A percentile compares a stretch with the other conserved stretches of the same genome.
phyloP scores from a whole-genome alignment of 2,797 vertebrate genomes.

The Echeneis naucrates region DNA sequence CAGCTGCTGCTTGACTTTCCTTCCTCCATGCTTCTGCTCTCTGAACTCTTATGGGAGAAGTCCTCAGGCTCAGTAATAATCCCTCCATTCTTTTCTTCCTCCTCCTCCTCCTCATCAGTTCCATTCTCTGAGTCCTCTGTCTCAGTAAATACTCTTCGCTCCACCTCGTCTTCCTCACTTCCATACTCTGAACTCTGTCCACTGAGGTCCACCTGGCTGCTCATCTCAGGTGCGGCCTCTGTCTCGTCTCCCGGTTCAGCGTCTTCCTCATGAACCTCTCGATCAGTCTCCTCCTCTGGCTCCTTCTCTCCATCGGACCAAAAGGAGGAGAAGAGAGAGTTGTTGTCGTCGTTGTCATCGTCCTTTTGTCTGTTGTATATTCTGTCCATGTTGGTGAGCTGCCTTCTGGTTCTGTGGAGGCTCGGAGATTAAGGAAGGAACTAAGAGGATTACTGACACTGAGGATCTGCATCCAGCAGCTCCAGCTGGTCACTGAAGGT shows the following conservation, averaged over 20 bases:
- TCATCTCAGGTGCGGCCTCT: neutral
- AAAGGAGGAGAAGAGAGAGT: constrained; percentile 76
- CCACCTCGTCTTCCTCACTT: neutral
- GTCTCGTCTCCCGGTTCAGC: neutral
- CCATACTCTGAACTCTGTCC: constrained; percentile 3
- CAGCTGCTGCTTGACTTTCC: constrained; percentile 9
- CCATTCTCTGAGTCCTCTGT: constrained; percentile 6
- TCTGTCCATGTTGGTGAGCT: constrained; percentile 68
- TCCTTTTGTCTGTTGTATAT: constrained; percentile 50
- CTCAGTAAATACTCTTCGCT: neutral
- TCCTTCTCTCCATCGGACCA: constrained; percentile 75
- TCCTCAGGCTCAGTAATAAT: constrained; percentile 2
- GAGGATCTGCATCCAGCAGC: constrained; percentile 27
- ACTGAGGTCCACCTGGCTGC: neutral
- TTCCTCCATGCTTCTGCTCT: constrained; percentile 3
- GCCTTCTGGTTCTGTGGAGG: constrained; percentile 29
- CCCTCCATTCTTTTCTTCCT: neutral
- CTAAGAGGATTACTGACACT: constrained; percentile 82
- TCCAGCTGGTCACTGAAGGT: constrained; percentile 37
- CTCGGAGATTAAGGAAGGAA: constrained; percentile 55
- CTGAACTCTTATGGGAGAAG: neutral
- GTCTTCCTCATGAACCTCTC: neutral
- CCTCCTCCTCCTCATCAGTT: neutral
- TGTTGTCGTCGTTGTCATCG: constrained; percentile 44
- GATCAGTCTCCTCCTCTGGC: constrained; percentile 42